A percentile compares a stretch with the other conserved stretches of the same genome.
These are phyloP conservation scores for Atethmia centrago DNA, from an alignment of 2,888 invertebrate species.

Conservation along the genomic window DNA sequence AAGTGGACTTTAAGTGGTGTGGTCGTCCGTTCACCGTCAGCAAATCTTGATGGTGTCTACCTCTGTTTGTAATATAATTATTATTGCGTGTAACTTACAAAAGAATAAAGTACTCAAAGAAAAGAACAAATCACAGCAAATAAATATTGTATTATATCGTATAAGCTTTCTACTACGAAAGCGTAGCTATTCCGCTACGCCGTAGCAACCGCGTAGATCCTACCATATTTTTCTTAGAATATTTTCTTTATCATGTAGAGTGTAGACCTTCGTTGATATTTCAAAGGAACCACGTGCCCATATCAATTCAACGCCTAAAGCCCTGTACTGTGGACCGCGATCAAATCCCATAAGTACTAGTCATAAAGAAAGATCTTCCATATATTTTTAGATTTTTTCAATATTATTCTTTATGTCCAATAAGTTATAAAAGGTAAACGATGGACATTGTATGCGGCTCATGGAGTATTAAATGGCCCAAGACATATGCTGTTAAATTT, in stretches of 20 bases:
- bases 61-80: not conserved
- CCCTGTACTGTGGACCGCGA: not conserved
- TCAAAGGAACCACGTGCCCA: slow-evolving; percentile 5
- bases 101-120: not conserved
- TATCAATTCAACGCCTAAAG: slow-evolving; percentile 25
- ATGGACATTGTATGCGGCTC: slow-evolving; percentile 55
- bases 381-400: slow-evolving; percentile 41
- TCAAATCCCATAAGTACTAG: slow-evolving; percentile 25
- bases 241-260: slow-evolving; percentile 23
- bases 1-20: too few relatives aligned
- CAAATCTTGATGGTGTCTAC: too few relatives aligned
- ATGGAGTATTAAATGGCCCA: slow-evolving; percentile 50
- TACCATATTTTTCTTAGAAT: slow-evolving; percentile 1
- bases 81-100: not conserved
- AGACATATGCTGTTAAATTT: slow-evolving; percentile 52
- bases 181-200: slow-evolving; percentile 20
- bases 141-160: too few relatives aligned
- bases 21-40: not conserved
- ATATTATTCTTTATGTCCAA: slow-evolving; percentile 44
- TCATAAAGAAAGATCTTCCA: slow-evolving; percentile 28
- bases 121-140: not conserved
- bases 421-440: slow-evolving; percentile 55
- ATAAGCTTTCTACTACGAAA: slow-evolving; percentile 9
- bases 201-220: slow-evolving; percentile 27
- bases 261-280: slow-evolving; percentile 10